A percentile compares a stretch with the other conserved stretches of the same genome.
phyloP scores from a whole-genome alignment of 2,888 invertebrate species.

The Brachyopa scutellaris region DNA sequence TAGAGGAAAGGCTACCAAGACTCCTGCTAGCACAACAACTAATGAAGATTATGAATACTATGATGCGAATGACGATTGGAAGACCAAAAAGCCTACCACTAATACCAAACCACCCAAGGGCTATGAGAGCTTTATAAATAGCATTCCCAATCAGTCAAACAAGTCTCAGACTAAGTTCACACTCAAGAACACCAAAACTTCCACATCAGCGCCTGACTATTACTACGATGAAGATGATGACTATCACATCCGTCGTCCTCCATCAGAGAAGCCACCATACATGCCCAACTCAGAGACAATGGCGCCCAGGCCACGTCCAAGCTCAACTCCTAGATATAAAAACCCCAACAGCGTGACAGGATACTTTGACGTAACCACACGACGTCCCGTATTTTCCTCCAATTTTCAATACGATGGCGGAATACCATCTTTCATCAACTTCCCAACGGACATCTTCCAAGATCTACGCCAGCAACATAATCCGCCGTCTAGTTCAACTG shows the following conservation, averaged over 20 bases:
- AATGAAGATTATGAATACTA: slow-evolving; percentile 44
- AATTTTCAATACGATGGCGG: slow-evolving; percentile 75
- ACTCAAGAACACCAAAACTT: slow-evolving; percentile 16
- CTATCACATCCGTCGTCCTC: slow-evolving; percentile 83
- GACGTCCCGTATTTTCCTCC: slow-evolving; percentile 75
- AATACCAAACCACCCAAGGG: slow-evolving; percentile 75
- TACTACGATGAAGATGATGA: slow-evolving; percentile 79
- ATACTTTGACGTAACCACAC: slow-evolving; percentile 77
- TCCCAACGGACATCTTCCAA: slow-evolving; percentile 81
- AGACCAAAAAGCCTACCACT: slow-evolving; percentile 46
- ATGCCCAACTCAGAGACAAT: slow-evolving; percentile 85
- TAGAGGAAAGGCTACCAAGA: slow-evolving; percentile 6
- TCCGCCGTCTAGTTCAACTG: slow-evolving; percentile 34
- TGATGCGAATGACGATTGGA: slow-evolving; percentile 42
- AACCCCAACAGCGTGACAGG: slow-evolving; percentile 76
- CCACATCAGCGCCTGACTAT: slow-evolving; percentile 68
- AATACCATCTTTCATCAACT: slow-evolving; percentile 81
- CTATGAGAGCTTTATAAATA: slow-evolving; percentile 79
- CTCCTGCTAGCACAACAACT: slow-evolving; percentile 59
- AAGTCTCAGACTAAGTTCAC: slow-evolving; percentile 56
- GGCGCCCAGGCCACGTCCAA: slow-evolving; percentile 78
- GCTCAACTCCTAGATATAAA: slow-evolving; percentile 39
- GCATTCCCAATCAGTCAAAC: slow-evolving; percentile 75
- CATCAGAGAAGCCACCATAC: slow-evolving; percentile 84
- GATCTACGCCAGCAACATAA: slow-evolving; percentile 78